A percentile compares a stretch with the other conserved stretches of the same genome.
These are phyloP conservation scores for Drosophila maculinotata DNA, from an alignment of 2,888 invertebrate genomes.

Conservation along the genomic window DNA sequence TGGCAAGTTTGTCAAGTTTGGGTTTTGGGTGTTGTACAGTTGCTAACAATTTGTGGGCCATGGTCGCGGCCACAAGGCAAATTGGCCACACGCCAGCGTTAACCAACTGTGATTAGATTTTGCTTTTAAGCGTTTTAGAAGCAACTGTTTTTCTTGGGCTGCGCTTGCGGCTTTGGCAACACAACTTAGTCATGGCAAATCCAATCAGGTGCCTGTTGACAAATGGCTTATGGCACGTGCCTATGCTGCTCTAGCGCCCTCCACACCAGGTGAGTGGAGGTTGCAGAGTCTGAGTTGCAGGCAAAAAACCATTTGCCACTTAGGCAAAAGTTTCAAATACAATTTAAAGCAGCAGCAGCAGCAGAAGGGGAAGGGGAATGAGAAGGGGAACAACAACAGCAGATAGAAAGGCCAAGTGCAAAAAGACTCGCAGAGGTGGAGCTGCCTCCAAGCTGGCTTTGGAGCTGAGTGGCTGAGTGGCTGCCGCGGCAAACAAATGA, in stretches of 20 bases:
- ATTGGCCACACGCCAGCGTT: slow-evolving; percentile 52
- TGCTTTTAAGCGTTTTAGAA: slow-evolving; percentile 59
- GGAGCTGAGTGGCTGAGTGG: background rate
- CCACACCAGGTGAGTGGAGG: slow-evolving; percentile 18
- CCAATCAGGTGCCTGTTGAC: slow-evolving; percentile 72
- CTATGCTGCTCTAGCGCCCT: slow-evolving; percentile 28
- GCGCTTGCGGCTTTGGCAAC: slow-evolving; percentile 25
- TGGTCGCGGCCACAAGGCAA: slow-evolving; percentile 35
- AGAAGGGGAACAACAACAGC: too few species aligned
- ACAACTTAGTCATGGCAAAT: slow-evolving; percentile 56
- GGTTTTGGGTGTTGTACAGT: slow-evolving; percentile 4
- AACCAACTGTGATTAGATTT: slow-evolving; percentile 68
- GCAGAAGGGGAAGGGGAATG: too few species aligned
- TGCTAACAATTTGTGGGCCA: slow-evolving; percentile 23
- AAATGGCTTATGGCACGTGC: slow-evolving; percentile 76
- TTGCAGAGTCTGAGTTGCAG: slow-evolving; percentile 1
- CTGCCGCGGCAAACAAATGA: slow-evolving; percentile 28
- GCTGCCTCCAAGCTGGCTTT: background rate
- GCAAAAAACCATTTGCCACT: slow-evolving; percentile 63
- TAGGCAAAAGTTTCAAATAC: slow-evolving; percentile 69
- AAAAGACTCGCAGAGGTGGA: slow-evolving; percentile 9
- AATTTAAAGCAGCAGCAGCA: slow-evolving; percentile 55
- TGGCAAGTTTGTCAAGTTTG: background rate
- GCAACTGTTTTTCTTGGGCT: background rate
- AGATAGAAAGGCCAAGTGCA: slow-evolving; percentile 42